Conservation (phyloP, 2,113 vertebrate species). For the Oophaga pumilio region DNA sequence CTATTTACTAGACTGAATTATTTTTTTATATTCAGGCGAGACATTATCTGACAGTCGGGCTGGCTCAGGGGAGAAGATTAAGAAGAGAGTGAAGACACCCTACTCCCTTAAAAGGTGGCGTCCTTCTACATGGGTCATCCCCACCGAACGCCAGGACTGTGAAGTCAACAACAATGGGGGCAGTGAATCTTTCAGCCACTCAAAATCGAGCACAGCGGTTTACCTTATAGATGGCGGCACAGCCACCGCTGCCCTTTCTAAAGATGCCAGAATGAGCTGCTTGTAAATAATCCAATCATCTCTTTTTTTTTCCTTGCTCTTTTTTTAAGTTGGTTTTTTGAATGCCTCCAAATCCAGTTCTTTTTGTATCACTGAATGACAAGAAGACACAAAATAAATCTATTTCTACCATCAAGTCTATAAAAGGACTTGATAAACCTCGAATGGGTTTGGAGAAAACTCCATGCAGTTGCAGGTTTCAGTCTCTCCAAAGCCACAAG, state of each 20-base stretch:
- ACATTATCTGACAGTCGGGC: slow-evolving; percentile 79
- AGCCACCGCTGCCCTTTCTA: slow-evolving; percentile 80
- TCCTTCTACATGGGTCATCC: slow-evolving; percentile 96
- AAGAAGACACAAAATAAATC: slow-evolving; percentile 71
- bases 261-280: slow-evolving; percentile 80
- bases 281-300: slow-evolving; percentile 76
- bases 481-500: slow-evolving; percentile 25
- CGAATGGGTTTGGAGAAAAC: slow-evolving; percentile 27
- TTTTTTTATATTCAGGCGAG: slow-evolving; percentile 71
- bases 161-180: slow-evolving; percentile 81
- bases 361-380: slow-evolving; percentile 73
- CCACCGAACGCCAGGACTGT: slow-evolving; percentile 83
- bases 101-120: slow-evolving; percentile 98
- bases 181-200: slow-evolving; percentile 71
- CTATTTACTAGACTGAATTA: neutral
- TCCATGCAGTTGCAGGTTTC: neutral
- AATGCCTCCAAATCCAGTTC: slow-evolving; percentile 64
- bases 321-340: slow-evolving; percentile 34
- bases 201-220: slow-evolving; percentile 92
- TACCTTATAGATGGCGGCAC: slow-evolving; percentile 87
- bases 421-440: slow-evolving; percentile 82
- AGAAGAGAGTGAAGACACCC: slow-evolving; percentile 96
- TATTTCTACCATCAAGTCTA: slow-evolving; percentile 75
- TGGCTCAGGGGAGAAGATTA: slow-evolving; percentile 93
- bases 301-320: slow-evolving; percentile 25